Percentiles rank a stretch among this genome's conserved stretches.
Conservation (phyloP, 2,113 vertebrate genomes). For the Daboia siamensis region DNA sequence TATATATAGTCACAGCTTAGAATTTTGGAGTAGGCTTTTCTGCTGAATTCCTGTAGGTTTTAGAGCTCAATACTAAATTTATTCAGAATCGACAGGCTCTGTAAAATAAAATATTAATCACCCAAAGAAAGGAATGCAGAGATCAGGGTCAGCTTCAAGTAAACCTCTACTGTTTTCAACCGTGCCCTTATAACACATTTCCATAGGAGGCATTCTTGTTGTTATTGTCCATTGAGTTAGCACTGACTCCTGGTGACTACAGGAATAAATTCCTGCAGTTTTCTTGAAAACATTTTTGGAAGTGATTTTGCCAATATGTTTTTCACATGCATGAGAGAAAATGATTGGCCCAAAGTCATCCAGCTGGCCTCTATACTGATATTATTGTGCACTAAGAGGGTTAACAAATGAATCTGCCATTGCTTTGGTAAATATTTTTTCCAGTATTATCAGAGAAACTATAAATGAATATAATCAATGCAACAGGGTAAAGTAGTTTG, state of each 20-base stretch:
- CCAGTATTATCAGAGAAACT: neutral
- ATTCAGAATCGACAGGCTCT: neutral
- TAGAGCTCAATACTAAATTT: neutral
- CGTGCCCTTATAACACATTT: neutral
- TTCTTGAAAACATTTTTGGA: neutral
- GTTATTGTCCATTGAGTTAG: neutral
- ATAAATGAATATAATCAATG: neutral
- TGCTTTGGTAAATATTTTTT: neutral
- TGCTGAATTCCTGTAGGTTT: neutral
- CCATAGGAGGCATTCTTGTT: neutral
- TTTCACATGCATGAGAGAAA: neutral
- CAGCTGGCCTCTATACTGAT: neutral
- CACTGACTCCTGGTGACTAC: neutral
- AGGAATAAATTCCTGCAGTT: neutral
- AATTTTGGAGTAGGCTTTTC: neutral
- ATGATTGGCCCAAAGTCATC: neutral
- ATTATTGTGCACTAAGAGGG: neutral
- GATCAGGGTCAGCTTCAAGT: neutral
- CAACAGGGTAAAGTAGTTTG: constrained; percentile 7
- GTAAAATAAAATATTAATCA: neutral
- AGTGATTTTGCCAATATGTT: neutral
- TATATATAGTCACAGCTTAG: neutral
- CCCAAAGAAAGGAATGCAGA: neutral
- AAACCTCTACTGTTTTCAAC: neutral
- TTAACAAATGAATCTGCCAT: neutral